These are phyloP conservation scores for Schizotus pectinicornis DNA, from an alignment of 2,888 invertebrate genomes.

Conservation along the genomic window DNA sequence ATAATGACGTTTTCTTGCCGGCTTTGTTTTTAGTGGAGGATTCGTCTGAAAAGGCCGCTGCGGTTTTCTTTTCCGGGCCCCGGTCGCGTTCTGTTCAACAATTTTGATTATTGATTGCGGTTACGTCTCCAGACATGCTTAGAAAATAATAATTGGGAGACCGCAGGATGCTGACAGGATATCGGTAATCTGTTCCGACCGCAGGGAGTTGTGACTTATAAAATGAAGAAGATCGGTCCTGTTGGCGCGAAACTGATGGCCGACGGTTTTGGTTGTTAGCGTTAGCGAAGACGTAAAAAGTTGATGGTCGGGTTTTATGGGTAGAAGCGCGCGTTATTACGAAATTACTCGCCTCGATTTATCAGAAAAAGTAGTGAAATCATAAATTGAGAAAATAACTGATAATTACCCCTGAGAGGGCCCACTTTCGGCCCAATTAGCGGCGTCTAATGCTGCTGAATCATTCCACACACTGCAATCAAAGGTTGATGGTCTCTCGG, in stretches of 20 bases:
- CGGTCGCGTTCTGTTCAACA: conserved; percentile 34
- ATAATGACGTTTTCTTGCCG: background rate
- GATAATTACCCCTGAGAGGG: conserved; percentile 48
- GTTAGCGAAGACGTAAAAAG: too few species aligned
- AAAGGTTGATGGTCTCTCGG: conserved; percentile 25
- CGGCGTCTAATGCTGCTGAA: conserved; percentile 47
- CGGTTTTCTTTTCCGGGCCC: conserved; percentile 27
- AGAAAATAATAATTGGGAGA: conserved; percentile 41
- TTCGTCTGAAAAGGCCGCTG: conserved; percentile 13
- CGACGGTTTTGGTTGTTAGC: too few species aligned
- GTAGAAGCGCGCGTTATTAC: conserved; percentile 19
- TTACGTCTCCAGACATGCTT: conserved; percentile 36
- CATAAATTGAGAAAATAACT: conserved; percentile 49
- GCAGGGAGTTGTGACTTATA: conserved; percentile 36
- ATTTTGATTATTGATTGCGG: conserved; percentile 45
- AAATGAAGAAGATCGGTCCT: background rate
- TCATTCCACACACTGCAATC: conserved; percentile 43
- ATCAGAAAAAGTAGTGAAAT: conserved; percentile 44
- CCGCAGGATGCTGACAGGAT: conserved; percentile 45
- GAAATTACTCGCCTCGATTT: conserved; percentile 21
- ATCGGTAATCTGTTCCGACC: conserved; percentile 44
- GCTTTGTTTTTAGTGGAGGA: background rate
- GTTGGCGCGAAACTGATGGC: too few species aligned
- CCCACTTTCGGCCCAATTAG: conserved; percentile 49
- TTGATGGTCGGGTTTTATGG: too few species aligned